These are phyloP conservation scores for Ormyrus thymus DNA, from an alignment of 2,888 invertebrate species.

Conservation along the genomic window DNA sequence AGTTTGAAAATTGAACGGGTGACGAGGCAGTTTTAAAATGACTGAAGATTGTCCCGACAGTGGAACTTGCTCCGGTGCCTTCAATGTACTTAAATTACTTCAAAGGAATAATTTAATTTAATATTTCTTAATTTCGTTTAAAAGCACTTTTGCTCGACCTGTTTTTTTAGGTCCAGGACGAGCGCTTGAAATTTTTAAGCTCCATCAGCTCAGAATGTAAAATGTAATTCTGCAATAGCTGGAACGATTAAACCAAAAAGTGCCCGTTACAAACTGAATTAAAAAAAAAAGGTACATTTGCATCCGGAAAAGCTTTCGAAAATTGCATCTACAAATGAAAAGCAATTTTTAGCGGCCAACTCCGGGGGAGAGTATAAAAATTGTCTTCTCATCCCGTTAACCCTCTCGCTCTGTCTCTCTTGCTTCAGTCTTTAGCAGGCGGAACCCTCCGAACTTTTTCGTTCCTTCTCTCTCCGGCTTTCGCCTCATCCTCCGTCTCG, in stretches of 20 bases:
- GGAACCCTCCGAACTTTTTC: no score
- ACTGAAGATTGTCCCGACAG: background rate
- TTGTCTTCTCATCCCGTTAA: constrained; percentile 43
- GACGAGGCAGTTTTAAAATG: constrained; percentile 9
- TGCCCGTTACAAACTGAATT: no score
- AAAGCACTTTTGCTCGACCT: constrained; percentile 9
- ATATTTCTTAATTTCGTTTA: constrained; percentile 17
- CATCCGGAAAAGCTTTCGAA: background rate
- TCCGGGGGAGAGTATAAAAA: constrained; percentile 31
- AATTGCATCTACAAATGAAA: constrained; percentile 49
- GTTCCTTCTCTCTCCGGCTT: background rate
- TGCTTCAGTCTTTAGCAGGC: constrained; percentile 32
- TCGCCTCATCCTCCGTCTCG: constrained; percentile 44
- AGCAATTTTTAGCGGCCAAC: constrained; percentile 34
- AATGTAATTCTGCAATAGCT: no score
- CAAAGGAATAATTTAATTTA: background rate
- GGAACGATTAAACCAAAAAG: no score
- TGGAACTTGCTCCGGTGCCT: constrained; percentile 2
- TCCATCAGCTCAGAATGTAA: no score
- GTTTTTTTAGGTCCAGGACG: no score
- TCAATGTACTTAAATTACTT: constrained; percentile 13
- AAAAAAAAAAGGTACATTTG: background rate
- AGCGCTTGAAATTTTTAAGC: no score
- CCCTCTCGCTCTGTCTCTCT: constrained; percentile 34
- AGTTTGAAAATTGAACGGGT: constrained; percentile 20